phyloP scores from a whole-genome alignment of 2,797 vertebrate genomes.

The Falco biarmicus region DNA sequence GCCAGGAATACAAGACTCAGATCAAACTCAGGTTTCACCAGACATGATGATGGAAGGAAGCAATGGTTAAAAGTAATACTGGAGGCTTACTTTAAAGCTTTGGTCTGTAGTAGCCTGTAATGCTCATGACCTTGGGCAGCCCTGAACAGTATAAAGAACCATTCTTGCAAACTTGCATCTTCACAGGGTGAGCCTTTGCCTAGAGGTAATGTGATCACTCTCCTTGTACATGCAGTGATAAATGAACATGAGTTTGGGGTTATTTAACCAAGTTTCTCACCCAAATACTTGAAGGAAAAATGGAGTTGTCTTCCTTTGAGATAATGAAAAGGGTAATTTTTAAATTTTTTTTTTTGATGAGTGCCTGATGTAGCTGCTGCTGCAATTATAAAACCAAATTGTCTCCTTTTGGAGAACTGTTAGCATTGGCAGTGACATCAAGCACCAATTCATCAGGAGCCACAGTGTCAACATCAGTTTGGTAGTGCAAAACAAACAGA shows the following conservation, averaged over 20 bases:
- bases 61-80: background rate
- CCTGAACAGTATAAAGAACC: background rate
- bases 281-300: background rate
- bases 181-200: background rate
- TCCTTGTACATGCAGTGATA: background rate
- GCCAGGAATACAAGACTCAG: background rate
- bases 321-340: background rate
- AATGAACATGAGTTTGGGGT: background rate
- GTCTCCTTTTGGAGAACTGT: constrained; percentile 24
- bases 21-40: background rate
- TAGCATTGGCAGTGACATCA: constrained; percentile 22
- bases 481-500: constrained; percentile 58
- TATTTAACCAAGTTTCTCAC: background rate
- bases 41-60: background rate
- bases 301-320: background rate
- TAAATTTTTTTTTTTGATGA: background rate
- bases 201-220: background rate
- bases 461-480: constrained; percentile 31
- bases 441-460: constrained; percentile 51
- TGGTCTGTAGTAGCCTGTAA: background rate
- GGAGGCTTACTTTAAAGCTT: constrained; percentile 4
- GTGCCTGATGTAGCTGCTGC: background rate
- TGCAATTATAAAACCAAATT: constrained; percentile 57
- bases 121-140: background rate
- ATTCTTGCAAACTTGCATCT: background rate